Conservation (phyloP, 2,113 vertebrate species). For the Sarotherodon lohbergeri region DNA sequence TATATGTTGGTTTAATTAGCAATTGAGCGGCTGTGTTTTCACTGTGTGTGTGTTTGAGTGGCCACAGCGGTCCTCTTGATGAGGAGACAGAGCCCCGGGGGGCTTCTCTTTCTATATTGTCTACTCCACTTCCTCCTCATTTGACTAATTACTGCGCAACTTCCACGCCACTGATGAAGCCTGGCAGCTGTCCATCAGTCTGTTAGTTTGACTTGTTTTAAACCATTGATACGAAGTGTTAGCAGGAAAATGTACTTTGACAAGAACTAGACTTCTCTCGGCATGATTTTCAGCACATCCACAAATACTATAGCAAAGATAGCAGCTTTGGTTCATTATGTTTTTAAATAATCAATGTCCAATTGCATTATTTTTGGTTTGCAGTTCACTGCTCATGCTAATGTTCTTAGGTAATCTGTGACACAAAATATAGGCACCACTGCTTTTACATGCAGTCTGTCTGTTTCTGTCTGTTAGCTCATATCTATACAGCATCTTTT, state of each 20-base stretch:
- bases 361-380: slow-evolving; percentile 54
- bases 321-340: slow-evolving; percentile 4
- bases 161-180: slow-evolving; percentile 64
- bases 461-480: slow-evolving; percentile 17
- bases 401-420: slow-evolving; percentile 22
- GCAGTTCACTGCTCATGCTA: slow-evolving; percentile 3
- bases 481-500: not conserved
- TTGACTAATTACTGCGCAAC: slow-evolving; percentile 65
- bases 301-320: not conserved
- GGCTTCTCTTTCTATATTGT: slow-evolving; percentile 21
- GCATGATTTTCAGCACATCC: not conserved
- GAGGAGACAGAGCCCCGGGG: slow-evolving; percentile 49
- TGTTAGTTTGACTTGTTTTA: not conserved
- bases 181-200: slow-evolving; percentile 68
- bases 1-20: not conserved
- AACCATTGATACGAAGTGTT: slow-evolving; percentile 10
- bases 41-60: slow-evolving; percentile 15
- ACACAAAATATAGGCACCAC: not conserved
- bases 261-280: not conserved
- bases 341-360: slow-evolving; percentile 37
- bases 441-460: slow-evolving; percentile 38
- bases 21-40: slow-evolving; percentile 14
- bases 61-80: slow-evolving; percentile 33
- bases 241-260: not conserved
- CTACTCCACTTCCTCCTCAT: slow-evolving; percentile 56